Evolutionary conservation across 1,140 invertebrate genomes (phyloP).

Genomic region (Helicorthomorpha holstii): DNA sequence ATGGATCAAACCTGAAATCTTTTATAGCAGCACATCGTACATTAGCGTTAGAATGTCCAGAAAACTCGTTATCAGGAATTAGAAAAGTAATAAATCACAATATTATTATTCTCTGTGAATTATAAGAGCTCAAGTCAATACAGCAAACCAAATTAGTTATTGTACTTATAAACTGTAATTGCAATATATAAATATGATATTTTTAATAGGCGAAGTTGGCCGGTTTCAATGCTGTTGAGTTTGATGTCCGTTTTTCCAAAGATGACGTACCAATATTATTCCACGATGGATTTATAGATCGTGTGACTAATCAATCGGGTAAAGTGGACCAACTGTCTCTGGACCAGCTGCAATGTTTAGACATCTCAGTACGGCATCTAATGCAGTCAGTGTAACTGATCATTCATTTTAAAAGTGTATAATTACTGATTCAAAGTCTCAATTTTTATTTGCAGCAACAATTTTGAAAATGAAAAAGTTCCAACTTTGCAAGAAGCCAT

Average conservation of each 20-base stretch:
- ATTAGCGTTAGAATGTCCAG: constrained; percentile 48
- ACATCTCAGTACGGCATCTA: constrained; percentile 42
- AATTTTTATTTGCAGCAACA: constrained; percentile 21
- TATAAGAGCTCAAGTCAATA: too few relatives aligned
- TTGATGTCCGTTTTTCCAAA: constrained; percentile 50
- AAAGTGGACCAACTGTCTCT: constrained; percentile 39
- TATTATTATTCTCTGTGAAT: too few relatives aligned
- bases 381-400: constrained; percentile 6
- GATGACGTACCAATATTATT: constrained; percentile 54
- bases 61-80: constrained; percentile 49
- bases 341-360: constrained; percentile 38
- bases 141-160: too few relatives aligned
- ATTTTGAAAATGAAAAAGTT: constrained; percentile 33
- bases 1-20: too few relatives aligned
- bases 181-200: too few relatives aligned
- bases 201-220: too few relatives aligned
- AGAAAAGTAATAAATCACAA: constrained; percentile 40
- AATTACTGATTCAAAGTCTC: not conserved
- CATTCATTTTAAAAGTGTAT: constrained; percentile 11
- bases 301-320: constrained; percentile 40
- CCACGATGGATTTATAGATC: constrained; percentile 49
- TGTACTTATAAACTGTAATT: too few relatives aligned
- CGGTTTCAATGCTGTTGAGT: constrained; percentile 52
- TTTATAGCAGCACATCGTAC: constrained; percentile 42
- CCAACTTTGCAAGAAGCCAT: constrained; percentile 38